Evolutionary conservation across 2,113 vertebrate species (phyloP), one percentile per base, ranked within the genome.

Genomic region (Muscicapa adusta): DNA sequence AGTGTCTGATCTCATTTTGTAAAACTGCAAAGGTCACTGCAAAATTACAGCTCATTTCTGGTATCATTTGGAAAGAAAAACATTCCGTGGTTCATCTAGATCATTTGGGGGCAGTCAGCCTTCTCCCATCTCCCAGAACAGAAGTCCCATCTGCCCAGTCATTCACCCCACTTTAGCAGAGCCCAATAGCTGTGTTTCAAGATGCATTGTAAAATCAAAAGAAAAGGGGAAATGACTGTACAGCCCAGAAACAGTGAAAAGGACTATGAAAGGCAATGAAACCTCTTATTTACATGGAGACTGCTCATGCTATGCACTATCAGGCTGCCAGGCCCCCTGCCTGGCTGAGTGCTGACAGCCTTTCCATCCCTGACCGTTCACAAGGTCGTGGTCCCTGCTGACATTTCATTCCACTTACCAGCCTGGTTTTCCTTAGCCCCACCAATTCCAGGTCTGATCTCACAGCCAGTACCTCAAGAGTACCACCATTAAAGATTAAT

Each of bases 401-500:
- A 66, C 47, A 62, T 67, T 62, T 77, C 67, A 74, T 88, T 94
- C 68, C 63, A 60, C 71, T 88, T 56, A 66, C 66, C 47, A 90
- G 78, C 65, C 82, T 78, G 60, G 34, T 74, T 93, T 71, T 62
- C 88, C 60, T 85, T 51, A 88, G 75, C 9, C 43, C 48, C 67
- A 86, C 38, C 77, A 83, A 63, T 80, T 86, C 89, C 63, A 85
- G 23, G 65, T 88, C 79, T 51, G 23, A 86, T 95, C 83, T 86
- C 25, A 10, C 36, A 91, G 71, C 31, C 93, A 91, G 53, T 29
- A 67, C 60, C 63, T 94, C 75, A 92, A 89, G 88, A 91, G 83
- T 83, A 90, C 0, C 15, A 63, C 68, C 90, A 94, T 95, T 91
- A 96, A 96, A 95, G 85, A 96, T 90, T 96, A 85, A 97, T 95